Percentiles rank a stretch among this genome's conserved stretches.
Conservation (phyloP, 2,888 invertebrate genomes). For the Noctua comes region DNA sequence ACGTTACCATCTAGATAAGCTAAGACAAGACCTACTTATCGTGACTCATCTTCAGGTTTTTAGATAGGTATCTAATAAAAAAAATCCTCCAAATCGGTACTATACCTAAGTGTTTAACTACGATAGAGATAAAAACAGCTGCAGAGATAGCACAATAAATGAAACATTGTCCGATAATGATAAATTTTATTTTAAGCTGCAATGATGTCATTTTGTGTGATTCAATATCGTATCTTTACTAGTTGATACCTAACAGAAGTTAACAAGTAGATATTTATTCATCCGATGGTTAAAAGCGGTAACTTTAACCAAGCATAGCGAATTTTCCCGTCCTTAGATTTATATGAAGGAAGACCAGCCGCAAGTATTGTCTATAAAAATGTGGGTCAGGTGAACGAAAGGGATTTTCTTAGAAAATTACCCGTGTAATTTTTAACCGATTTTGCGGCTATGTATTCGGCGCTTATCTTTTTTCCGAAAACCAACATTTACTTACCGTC, state of each 20-base stretch:
- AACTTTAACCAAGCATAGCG: background rate
- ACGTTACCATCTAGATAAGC: background rate
- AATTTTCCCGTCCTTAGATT: background rate
- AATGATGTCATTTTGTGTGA: conserved; percentile 1
- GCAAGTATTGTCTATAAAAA: background rate
- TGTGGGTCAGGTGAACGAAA: background rate
- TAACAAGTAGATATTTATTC: background rate
- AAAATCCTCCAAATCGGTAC: background rate
- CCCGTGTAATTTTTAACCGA: background rate
- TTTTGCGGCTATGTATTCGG: background rate
- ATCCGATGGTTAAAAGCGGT: background rate
- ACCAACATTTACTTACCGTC: background rate
- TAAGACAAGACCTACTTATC: background rate
- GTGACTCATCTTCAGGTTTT: background rate
- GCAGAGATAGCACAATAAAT: conserved; percentile 15
- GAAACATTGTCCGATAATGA: conserved; percentile 20
- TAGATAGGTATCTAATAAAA: background rate
- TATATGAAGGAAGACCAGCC: background rate
- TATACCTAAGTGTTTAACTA: background rate
- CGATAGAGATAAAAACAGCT: conserved; percentile 2
- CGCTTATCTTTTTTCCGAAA: background rate
- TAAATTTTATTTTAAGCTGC: background rate
- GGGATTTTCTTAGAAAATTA: background rate
- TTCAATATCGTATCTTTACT: background rate
- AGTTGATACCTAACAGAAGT: background rate